These are phyloP conservation scores for Corydoras sp. DNA, from an alignment of 2,113 vertebrate genomes.

Conservation along the genomic window DNA sequence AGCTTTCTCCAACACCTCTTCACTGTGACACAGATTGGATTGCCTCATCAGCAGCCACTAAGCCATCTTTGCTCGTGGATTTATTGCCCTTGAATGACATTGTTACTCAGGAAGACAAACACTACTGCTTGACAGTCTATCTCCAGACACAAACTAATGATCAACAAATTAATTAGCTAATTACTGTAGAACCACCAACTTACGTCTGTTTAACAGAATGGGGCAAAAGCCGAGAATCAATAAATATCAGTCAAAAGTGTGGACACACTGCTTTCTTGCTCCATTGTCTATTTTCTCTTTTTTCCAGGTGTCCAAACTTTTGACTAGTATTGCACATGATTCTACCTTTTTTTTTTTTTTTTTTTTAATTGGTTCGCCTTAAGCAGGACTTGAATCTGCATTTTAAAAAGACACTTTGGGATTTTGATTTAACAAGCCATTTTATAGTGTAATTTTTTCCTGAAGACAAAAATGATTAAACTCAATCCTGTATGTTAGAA, in stretches of 20 bases:
- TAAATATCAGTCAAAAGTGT: neutral
- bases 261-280: neutral
- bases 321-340: no score
- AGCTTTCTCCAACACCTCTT: conserved; percentile 26
- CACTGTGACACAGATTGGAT: conserved; percentile 24
- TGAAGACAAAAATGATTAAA: no score
- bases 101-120: conserved; percentile 27
- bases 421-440: no score
- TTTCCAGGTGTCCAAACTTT: no score
- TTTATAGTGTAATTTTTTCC: no score
- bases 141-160: conserved; percentile 37
- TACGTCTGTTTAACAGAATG: no score
- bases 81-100: conserved; percentile 35
- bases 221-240: no score
- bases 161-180: conserved; percentile 44
- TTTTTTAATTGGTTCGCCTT: no score
- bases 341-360: no score
- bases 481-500: no score
- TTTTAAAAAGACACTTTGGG: no score
- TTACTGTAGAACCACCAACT: conserved; percentile 31
- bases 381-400: no score
- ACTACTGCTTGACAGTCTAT: conserved; percentile 32
- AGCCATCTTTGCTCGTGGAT: conserved; percentile 25
- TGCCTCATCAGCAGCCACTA: conserved; percentile 34
- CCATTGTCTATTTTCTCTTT: neutral